phyloP scores from a whole-genome alignment of 2,797 vertebrate species.

The Esox lucius region DNA sequence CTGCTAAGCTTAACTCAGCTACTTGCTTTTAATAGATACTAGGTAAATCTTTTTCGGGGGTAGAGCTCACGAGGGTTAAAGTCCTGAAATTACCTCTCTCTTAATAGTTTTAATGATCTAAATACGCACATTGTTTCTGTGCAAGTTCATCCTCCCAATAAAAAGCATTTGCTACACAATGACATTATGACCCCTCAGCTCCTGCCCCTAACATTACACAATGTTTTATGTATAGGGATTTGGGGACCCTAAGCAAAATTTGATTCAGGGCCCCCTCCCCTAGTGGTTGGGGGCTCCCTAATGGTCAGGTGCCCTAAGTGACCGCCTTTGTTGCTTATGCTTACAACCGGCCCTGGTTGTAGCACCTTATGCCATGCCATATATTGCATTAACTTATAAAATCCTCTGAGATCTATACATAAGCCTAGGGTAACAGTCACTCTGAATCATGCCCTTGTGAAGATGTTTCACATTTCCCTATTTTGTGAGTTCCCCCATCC shows the following conservation, averaged over 20 bases:
- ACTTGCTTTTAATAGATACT: conserved; percentile 27
- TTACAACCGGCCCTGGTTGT: too few species aligned
- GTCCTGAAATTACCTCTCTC: background rate
- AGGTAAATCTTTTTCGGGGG: background rate
- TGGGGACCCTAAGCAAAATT: too few species aligned
- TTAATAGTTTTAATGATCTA: background rate
- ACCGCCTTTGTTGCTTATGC: too few species aligned
- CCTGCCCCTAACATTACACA: background rate
- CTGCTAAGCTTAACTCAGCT: conserved; percentile 7
- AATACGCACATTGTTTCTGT: background rate
- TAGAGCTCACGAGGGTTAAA: background rate
- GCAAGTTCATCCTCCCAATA: background rate
- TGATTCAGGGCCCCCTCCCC: too few species aligned
- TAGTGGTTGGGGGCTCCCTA: too few species aligned
- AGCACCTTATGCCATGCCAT: background rate
- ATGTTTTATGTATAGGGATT: too few species aligned
- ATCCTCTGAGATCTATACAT: background rate
- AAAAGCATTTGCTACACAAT: background rate
- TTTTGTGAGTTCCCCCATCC: conserved; percentile 11
- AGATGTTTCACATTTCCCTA: conserved; percentile 36
- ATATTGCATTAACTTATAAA: background rate
- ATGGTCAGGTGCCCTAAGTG: too few species aligned
- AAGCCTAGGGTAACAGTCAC: background rate
- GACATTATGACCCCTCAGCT: too few species aligned
- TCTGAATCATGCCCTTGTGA: conserved; percentile 33